Conservation (phyloP, 2,888 invertebrate genomes). For the Trypoxylon attenuatum region DNA sequence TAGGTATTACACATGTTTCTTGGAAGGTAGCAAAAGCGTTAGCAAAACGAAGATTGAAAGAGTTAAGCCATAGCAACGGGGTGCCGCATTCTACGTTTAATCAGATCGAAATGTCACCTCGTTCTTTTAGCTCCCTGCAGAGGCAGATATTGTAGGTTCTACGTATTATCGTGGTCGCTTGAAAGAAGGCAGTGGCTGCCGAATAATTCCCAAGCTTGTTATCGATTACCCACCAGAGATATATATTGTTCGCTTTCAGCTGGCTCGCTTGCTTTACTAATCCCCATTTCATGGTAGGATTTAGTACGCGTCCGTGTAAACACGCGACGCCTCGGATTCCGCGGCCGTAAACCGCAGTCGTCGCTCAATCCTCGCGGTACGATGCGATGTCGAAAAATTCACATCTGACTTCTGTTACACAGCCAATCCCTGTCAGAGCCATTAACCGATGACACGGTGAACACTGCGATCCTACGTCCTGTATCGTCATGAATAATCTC, state of each 20-base stretch:
- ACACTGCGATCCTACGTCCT: too few species aligned
- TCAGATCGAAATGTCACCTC: slow-evolving; percentile 45
- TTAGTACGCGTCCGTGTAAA: slow-evolving; percentile 48
- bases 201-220: slow-evolving; percentile 50
- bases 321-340: slow-evolving; percentile 40
- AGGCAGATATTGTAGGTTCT: too few species aligned
- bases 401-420: too few species aligned
- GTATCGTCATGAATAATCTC: too few species aligned
- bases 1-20: neutral
- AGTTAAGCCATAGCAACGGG: slow-evolving; percentile 15
- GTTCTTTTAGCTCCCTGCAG: slow-evolving; percentile 16
- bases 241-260: slow-evolving; percentile 30
- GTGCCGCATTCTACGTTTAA: slow-evolving; percentile 24
- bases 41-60: neutral
- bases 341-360: slow-evolving; percentile 32
- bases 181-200: slow-evolving; percentile 45
- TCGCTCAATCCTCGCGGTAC: slow-evolving; percentile 27
- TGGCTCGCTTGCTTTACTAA: slow-evolving; percentile 42
- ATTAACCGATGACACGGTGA: too few species aligned
- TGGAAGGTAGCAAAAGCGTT: slow-evolving; percentile 13
- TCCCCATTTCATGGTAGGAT: slow-evolving; percentile 50
- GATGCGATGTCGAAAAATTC: slow-evolving; percentile 18
- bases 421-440: too few species aligned
- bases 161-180: slow-evolving; percentile 35
- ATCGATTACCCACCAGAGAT: slow-evolving; percentile 46